Percentiles rank a stretch among this genome's conserved stretches.
Evolutionary conservation across 2,888 invertebrate genomes (phyloP).

Genomic region (Lasioglossum figueresi): DNA sequence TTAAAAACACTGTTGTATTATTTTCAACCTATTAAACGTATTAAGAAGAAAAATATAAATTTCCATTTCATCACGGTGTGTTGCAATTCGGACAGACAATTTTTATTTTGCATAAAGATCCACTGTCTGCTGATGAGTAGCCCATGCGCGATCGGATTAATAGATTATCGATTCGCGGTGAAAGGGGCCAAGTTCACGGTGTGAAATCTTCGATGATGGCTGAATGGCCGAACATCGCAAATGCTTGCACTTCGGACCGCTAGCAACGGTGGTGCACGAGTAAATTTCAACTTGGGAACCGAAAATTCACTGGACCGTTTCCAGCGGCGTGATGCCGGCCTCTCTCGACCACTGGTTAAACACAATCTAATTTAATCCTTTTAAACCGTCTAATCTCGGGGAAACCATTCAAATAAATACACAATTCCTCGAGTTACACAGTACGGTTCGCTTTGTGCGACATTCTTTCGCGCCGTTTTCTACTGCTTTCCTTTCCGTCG

Average conservation of each 20-base stretch:
- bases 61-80: too few species aligned
- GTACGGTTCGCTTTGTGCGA: slow-evolving; percentile 35
- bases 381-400: slow-evolving; percentile 72
- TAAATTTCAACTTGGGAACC: slow-evolving; percentile 43
- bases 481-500: background rate
- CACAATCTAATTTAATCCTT: slow-evolving; percentile 78
- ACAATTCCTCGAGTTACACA: slow-evolving; percentile 40
- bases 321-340: slow-evolving; percentile 47
- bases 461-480: slow-evolving; percentile 6
- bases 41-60: too few species aligned
- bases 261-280: slow-evolving; percentile 42
- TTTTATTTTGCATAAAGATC: background rate
- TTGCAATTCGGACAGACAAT: too few species aligned
- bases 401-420: slow-evolving; percentile 68
- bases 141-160: background rate
- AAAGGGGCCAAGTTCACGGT: background rate
- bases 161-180: slow-evolving; percentile 2
- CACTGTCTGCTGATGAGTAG: background rate
- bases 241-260: slow-evolving; percentile 41
- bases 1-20: too few species aligned
- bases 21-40: too few species aligned
- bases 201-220: slow-evolving; percentile 26
- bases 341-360: slow-evolving; percentile 71
- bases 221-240: slow-evolving; percentile 26
- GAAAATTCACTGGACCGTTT: slow-evolving; percentile 63